Evolutionary conservation across 1,140 invertebrate genomes (phyloP).

Genomic region (Semibalanus balanoides): DNA sequence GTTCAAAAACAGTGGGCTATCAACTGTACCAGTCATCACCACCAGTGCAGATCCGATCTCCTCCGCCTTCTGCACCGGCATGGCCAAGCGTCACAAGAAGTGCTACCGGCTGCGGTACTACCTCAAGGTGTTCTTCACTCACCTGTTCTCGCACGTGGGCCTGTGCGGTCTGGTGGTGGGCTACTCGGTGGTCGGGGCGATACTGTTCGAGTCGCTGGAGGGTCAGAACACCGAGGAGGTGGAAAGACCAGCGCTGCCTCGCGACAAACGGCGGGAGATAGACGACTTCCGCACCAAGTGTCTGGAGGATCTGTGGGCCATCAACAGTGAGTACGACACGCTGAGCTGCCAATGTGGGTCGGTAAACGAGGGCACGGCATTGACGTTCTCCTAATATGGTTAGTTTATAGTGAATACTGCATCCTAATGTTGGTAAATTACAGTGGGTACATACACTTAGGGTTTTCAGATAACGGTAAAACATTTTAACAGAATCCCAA

Average conservation of each 20-base stretch:
- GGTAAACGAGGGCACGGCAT: too few relatives aligned
- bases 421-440: too few relatives aligned
- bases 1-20: too few relatives aligned
- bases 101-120: conserved; percentile 2
- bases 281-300: conserved; percentile 20
- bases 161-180: conserved; percentile 44
- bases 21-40: too few relatives aligned
- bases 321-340: conserved; percentile 26
- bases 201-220: conserved; percentile 44
- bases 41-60: too few relatives aligned
- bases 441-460: too few relatives aligned
- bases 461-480: too few relatives aligned
- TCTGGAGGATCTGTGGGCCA: conserved; percentile 30
- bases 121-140: conserved; percentile 25
- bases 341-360: too few relatives aligned
- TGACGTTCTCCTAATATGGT: too few relatives aligned
- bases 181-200: conserved; percentile 46
- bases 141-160: conserved; percentile 46
- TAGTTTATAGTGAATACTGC: too few relatives aligned
- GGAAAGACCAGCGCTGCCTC: conserved; percentile 19
- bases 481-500: too few relatives aligned
- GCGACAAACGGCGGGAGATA: conserved; percentile 21
- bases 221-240: conserved; percentile 29
- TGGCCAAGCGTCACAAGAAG: not conserved
- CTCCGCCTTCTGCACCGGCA: not conserved